phyloP scores from a whole-genome alignment of 1,140 invertebrate genomes.

The Delia radicum region DNA sequence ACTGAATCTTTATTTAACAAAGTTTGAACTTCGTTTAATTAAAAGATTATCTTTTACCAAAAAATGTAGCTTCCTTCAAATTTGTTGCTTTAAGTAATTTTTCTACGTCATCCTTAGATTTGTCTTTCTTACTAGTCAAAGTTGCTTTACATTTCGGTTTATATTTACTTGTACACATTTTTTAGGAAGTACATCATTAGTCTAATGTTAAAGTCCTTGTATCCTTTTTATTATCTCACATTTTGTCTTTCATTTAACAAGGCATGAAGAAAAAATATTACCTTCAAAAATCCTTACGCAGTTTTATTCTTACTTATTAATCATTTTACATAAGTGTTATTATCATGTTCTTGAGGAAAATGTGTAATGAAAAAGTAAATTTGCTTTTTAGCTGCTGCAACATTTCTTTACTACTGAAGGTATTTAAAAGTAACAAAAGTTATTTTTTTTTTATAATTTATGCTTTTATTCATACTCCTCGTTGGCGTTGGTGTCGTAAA shows the following conservation, averaged over 20 bases:
- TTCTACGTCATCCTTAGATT: not conserved
- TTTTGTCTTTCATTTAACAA: not conserved
- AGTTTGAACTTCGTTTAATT: too few species aligned
- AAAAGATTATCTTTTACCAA: too few species aligned
- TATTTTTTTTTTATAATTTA: too few species aligned
- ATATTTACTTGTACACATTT: not conserved
- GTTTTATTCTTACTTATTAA: not conserved
- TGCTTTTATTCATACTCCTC: too few species aligned
- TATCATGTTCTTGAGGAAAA: not conserved
- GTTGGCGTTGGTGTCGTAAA: not conserved
- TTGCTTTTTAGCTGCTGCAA: not conserved
- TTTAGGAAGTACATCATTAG: conserved; percentile 21
- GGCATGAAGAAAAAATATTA: not conserved
- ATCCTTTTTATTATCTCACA: not conserved
- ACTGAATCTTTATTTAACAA: too few species aligned
- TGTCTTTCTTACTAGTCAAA: not conserved
- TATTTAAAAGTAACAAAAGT: not conserved
- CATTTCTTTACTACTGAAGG: not conserved
- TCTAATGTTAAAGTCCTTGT: not conserved
- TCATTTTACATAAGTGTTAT: not conserved
- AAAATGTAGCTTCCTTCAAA: too few species aligned
- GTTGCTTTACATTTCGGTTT: not conserved
- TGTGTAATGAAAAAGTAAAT: not conserved
- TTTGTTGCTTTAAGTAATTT: not conserved
- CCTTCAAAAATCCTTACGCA: not conserved